Percentiles rank a stretch among this genome's conserved stretches.
Conservation (phyloP, 1,140 invertebrate genomes). For the Nasonia longicornis region DNA sequence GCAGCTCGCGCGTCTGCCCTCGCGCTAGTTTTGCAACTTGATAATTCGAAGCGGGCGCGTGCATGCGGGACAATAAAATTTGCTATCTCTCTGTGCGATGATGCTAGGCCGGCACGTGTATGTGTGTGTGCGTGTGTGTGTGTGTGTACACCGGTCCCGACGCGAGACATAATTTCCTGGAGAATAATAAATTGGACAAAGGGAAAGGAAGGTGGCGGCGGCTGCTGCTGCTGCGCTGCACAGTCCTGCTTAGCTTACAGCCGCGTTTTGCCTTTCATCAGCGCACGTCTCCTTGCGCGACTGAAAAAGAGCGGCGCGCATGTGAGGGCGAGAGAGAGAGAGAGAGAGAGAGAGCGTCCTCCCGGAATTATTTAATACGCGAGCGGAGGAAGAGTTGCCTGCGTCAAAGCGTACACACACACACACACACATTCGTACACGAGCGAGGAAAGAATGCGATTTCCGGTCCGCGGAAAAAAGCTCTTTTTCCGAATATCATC, state of each 20-base stretch:
- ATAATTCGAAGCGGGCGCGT: conserved; percentile 26
- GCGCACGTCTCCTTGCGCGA: conserved; percentile 11
- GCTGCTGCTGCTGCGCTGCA: too few relatives aligned
- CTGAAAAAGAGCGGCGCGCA: conserved; percentile 20
- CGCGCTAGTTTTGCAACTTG: conserved; percentile 43
- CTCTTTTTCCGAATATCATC: conserved; percentile 27
- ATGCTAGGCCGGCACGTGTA: background rate
- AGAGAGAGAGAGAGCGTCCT: background rate
- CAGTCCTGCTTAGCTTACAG: background rate
- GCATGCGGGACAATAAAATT: conserved; percentile 44
- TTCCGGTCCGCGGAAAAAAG: conserved; percentile 15
- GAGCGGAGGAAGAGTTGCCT: background rate
- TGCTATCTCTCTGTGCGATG: conserved; percentile 8
- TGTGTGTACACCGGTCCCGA: background rate
- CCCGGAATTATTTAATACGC: conserved; percentile 41
- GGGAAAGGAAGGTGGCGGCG: conserved; percentile 20
- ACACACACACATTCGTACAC: background rate
- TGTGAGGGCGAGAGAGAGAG: background rate
- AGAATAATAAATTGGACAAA: conserved; percentile 50
- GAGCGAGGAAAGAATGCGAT: conserved; percentile 29
- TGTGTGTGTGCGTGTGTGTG: background rate
- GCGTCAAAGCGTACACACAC: background rate
- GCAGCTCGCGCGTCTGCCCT: background rate
- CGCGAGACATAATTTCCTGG: conserved; percentile 47
- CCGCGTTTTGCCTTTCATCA: conserved; percentile 36